These are phyloP conservation scores for Pseudopipra pipra DNA, from an alignment of 2,113 vertebrate genomes.

Conservation along the genomic window DNA sequence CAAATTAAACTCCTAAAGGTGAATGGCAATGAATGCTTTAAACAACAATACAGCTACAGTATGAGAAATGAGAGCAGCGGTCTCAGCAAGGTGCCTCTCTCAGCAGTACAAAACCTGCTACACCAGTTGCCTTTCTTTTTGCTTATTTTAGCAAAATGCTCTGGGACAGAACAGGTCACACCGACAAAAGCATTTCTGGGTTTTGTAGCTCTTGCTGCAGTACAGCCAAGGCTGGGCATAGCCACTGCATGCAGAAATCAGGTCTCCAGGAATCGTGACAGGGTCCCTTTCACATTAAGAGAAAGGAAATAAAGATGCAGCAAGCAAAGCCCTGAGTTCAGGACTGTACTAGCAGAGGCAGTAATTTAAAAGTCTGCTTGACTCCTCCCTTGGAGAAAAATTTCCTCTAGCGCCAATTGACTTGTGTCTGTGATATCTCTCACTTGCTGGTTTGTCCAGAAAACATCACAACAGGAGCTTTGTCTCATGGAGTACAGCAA, in stretches of 20 bases:
- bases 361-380: background rate
- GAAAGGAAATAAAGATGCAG: background rate
- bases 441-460: background rate
- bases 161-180: background rate
- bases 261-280: background rate
- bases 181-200: background rate
- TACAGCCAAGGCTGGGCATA: background rate
- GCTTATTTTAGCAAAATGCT: slow-evolving; percentile 5
- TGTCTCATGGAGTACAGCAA: background rate
- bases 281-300: background rate
- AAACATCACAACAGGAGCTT: background rate
- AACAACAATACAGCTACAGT: background rate
- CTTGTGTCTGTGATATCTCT: background rate
- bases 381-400: background rate
- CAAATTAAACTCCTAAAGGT: slow-evolving; percentile 43
- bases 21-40: slow-evolving; percentile 32
- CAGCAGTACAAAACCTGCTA: slow-evolving; percentile 22
- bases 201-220: background rate
- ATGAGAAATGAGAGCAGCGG: background rate
- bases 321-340: background rate
- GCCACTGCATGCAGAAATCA: background rate
- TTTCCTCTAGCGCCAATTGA: background rate
- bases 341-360: background rate
- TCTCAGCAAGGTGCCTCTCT: background rate
- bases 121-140: slow-evolving; percentile 11